Base-by-base conservation (phyloP, 2,888 invertebrate species). In the Flexamia atlantica region DNA sequence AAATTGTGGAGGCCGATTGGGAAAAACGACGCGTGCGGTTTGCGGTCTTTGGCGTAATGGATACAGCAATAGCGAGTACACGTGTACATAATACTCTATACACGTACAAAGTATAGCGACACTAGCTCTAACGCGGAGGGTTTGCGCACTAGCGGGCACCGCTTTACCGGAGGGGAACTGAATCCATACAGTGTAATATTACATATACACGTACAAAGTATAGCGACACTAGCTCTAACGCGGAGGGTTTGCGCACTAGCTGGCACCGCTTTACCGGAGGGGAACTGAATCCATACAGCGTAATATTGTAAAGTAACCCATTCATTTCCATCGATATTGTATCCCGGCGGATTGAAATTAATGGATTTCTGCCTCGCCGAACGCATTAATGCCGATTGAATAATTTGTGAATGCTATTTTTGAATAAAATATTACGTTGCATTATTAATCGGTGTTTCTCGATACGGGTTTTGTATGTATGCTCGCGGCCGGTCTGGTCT, bases 311-410 rank as follows among this genome's bases (percentile, higher is more conserved):
- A 36, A 36, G 36, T 36, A 7, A 36, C 46, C 12, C 46, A 3
- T 32, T 70, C 74, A 42, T 74, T 74, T 20, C 74, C 25, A 12
- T 42, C 25, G 79, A 30, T 57, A 79, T 79, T 57, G 57, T 50
- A 57, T 3, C 4, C 57, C 28, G 20, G n/a, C 72, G 74, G 46
- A 70, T 76, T 46, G n/a, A 46, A 76, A 79, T 79, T 79, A 79
- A 79, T 79, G 79, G 79, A 57, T 20, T 50, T 20, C 25, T 10
- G 32, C 57, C 36, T 25, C 57, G n/a, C 14, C 50, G 79, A 79
- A 57, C 28, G 30, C 57, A 79, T 79, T 57, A 79, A 32, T 32
- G 57, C 7, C 23, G 50, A 72, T 40, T 72, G 72, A 28, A 64
- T 64, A 10, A 30, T 64, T 64, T 64, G 64, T 17, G 64, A 28